Evolutionary conservation across 2,797 vertebrate genomes (phyloP), one percentile per base, ranked within the genome.

Genomic region (Arnoldichthys spilopterus): DNA sequence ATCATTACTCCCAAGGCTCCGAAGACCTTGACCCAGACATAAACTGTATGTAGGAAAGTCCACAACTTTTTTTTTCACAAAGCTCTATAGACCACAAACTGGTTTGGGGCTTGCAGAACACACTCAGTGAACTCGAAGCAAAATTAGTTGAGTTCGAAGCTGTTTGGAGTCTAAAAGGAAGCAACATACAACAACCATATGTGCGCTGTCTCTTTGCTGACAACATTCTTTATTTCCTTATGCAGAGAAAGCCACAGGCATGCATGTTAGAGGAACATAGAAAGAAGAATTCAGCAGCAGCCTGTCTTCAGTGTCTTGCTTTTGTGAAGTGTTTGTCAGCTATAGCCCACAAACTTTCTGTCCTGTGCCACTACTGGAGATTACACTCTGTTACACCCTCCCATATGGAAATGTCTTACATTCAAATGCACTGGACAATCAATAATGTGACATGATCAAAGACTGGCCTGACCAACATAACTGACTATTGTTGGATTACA

Each of bases 1-100:
- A 76, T 78, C 37, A 37, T 54, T 61, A 16, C 12, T 63, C 32
- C 61, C 37, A 63, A 61, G 40, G 53, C 56, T 59, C 9, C 26
- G 5, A 45, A 61, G 69, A 77, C 43, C 37, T 77, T 22, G 51
- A 67, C 43, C 53, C 51, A 72, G 49, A 49, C 78, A 76, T 70
- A 64, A 81, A 66, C 53, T 59, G 32, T 47, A 61, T 47, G 58
- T 76, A 59, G 22, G 34, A 26, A 34, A 67, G 45, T 34, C n/a
- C 56, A 53, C 43, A 47, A 59, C 51, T 7, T 1, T 13, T 34
- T n/a, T 37, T 22, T 67, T 77, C 18, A 40, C 59, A 34, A 45
- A 43, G 63, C 20, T 64, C 37, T 81, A 72, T 54, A 40, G 70
- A 49, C 56, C 22, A 47, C 43, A 24, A 26, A 4, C 47, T 47